These are phyloP conservation scores for Plutomurus gul DNA, from an alignment of 1,140 invertebrate genomes.

Conservation along the genomic window DNA sequence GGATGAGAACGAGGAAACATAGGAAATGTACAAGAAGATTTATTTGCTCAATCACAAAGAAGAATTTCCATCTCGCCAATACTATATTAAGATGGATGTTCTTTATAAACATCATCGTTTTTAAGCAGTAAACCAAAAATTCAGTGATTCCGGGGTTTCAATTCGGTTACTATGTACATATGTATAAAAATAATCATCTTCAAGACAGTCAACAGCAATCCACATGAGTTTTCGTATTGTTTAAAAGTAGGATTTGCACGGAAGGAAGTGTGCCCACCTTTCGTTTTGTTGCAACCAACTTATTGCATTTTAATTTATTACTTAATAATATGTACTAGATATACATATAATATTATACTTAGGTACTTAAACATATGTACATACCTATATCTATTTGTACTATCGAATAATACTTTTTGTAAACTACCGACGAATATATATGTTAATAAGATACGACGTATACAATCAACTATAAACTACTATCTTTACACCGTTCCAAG, in stretches of 20 bases:
- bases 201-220: too few relatives aligned
- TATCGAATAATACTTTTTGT: slow-evolving; percentile 1
- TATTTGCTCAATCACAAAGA: slow-evolving; percentile 21
- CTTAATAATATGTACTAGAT: background rate
- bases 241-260: background rate
- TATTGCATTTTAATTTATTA: slow-evolving; percentile 10
- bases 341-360: too few relatives aligned
- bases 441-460: slow-evolving; percentile 11
- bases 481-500: background rate
- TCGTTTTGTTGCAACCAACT: background rate
- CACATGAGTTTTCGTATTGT: background rate
- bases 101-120: background rate
- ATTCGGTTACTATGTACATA: too few relatives aligned
- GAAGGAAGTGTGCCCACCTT: background rate
- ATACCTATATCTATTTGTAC: too few relatives aligned
- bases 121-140: background rate
- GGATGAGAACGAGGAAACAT: background rate
- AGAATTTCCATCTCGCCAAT: background rate
- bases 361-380: too few relatives aligned
- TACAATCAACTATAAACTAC: background rate
- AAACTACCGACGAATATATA: background rate
- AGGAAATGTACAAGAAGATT: slow-evolving; percentile 13
- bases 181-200: background rate
- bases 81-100: background rate
- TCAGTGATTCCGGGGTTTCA: background rate